Evolutionary conservation across 2,113 vertebrate species (phyloP), one percentile per base, ranked within the genome.

Genomic region (Pavo muticus): DNA sequence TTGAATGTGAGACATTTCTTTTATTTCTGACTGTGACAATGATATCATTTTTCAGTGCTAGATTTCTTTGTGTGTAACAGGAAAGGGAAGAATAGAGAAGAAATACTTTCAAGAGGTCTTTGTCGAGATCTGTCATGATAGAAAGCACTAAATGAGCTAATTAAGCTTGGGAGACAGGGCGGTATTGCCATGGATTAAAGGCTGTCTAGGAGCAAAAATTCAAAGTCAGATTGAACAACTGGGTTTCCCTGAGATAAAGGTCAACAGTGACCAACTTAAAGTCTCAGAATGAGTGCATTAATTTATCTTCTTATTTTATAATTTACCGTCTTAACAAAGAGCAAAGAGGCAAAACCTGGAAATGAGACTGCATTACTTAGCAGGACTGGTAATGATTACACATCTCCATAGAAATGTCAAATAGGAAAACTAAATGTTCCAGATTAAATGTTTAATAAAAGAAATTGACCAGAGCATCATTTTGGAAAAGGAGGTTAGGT

Each of bases 181-280:
- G 1, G 25, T 20, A 35, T 39, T 57, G 12, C 48, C 11, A 44
- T 18, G 50, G 39, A 78, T 81, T 89, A 52, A 82, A 56, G 32
- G 48, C 13, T 50, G 3, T 60, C 27, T 37, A 7, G n/a, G 16
- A 39, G 16, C 10, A 69, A 83, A 72, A 79, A 7, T 1, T 42
- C 54, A 64, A 74, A 50, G 5, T 42, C 52, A 4, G 19, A 10
- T 0, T n/a, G 39, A 88, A 37, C 13, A 29, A 45, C 11, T 11
- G 8, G 69, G 81, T 75, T 70, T 39, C 13, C 14, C 29, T 47
- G 4, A 3, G 3, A 20, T 81, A 77, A 91, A 90, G 14, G 25
- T 60, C 37, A 79, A 87, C 19, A 30, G 18, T 12, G 29, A 0
- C 0, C 37, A 78, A 52, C 24, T 60, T 78, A 8, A 72, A 72